Evolutionary conservation across 2,113 vertebrate genomes (phyloP), one percentile per base, ranked within the genome.

Genomic region (Bubo blakistoni): DNA sequence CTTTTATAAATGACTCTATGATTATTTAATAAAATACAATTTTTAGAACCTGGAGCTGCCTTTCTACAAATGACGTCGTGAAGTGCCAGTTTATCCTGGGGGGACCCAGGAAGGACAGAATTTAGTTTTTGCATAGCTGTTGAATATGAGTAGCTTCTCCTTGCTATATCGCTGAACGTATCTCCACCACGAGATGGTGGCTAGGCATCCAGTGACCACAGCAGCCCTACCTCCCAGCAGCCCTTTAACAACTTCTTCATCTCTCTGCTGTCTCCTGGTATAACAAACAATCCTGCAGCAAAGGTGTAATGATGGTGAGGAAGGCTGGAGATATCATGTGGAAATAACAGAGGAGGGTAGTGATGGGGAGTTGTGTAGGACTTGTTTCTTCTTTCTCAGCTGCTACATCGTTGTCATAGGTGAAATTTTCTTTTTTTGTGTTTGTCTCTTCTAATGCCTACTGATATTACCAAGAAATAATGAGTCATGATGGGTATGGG

Each of bases 21-120:
- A 80, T 94, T 91, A 72, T 93, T 94, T 88, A 90, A 93, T 90
- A 95, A 76, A 61, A 7, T 16, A 32, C 63, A 85, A 52, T 59
- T 94, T 94, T 91, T 71, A 90, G 77, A 85, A 92, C 7, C 11
- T 46, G 52, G 47, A 79, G 26, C 47, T 92, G 47, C 32, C 29
- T 86, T 88, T 78, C 36, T 74, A 21, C 44, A 89, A 88, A 74
- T 67, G 73, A 25, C 1, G 0, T 59, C 6, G 4, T 79, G 74
- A 90, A 92, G 65, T 73, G 54, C 27, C 14, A 44, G 16, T n/a
- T 84, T 92, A 51, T 89, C 91, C 86, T 74, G 61, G 38, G 81
- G 38, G 52, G 26, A 61, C 26, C 29, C 32, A 19, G 59, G 29
- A 81, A 84, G 59, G 21, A 54, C 10, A 30, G 26, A 42, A 10